A percentile compares a stretch with the other conserved stretches of the same genome.
Evolutionary conservation across 2,113 vertebrate genomes (phyloP).

Genomic region (Gopherus flavomarginatus): DNA sequence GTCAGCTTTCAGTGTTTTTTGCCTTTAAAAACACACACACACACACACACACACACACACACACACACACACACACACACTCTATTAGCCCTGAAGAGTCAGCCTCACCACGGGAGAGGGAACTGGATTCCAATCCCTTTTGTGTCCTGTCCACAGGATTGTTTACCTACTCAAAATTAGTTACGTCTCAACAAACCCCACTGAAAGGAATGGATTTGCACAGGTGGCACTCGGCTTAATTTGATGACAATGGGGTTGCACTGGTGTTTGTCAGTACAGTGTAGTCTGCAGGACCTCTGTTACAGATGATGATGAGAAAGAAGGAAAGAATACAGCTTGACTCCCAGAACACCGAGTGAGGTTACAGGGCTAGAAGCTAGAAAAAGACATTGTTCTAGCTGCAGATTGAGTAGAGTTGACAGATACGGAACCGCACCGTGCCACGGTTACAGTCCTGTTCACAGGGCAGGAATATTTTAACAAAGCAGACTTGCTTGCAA

Average conservation of each 20-base stretch:
- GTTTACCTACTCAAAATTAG: background rate
- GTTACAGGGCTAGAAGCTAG: background rate
- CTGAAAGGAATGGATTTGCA: background rate
- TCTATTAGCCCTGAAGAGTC: background rate
- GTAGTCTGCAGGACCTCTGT: background rate
- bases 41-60: no score
- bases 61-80: no score
- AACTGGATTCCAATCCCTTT: background rate
- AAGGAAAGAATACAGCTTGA: background rate
- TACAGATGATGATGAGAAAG: background rate
- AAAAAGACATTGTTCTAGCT: background rate
- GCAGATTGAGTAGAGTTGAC: slow-evolving; percentile 37
- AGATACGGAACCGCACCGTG: slow-evolving; percentile 43
- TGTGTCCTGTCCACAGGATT: background rate
- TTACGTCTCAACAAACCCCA: background rate
- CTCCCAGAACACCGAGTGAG: background rate
- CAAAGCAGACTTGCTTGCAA: background rate
- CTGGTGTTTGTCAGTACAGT: background rate
- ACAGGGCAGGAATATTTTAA: background rate
- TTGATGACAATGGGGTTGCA: background rate
- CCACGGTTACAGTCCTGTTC: background rate
- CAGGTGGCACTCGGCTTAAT: background rate
- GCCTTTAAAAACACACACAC: no score
- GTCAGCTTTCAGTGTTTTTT: background rate
- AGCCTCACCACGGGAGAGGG: fast-evolving